Evolutionary conservation across 2,888 invertebrate species (phyloP).

Genomic region (Acronicta alni): DNA sequence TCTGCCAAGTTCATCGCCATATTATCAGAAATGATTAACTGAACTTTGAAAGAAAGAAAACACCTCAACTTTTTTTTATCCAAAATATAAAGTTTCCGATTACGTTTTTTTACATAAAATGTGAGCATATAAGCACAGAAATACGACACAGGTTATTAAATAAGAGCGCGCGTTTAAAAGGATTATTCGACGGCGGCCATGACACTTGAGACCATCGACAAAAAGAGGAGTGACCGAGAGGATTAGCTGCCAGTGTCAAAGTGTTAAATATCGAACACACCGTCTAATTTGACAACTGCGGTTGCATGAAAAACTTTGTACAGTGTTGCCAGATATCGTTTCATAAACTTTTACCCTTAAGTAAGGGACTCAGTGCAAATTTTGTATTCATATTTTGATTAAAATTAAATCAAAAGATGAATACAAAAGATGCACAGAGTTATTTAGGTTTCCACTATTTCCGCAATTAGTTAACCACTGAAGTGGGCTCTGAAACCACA

Average conservation of each 20-base stretch:
- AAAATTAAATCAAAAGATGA: no score
- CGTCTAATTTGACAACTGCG: constrained; percentile 87
- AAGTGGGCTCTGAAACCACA: no score
- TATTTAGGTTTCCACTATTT: no score
- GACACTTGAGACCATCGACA: constrained; percentile 79
- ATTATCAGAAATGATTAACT: no score
- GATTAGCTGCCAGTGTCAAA: constrained; percentile 89
- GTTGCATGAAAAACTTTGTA: constrained; percentile 72
- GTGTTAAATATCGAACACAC: constrained; percentile 88
- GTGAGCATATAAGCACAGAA: constrained; percentile 70
- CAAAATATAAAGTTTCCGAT: constrained; percentile 68
- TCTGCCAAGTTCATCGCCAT: no score
- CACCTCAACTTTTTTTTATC: constrained; percentile 5
- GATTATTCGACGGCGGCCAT: constrained; percentile 83
- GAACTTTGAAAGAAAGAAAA: no score
- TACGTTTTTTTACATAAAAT: constrained; percentile 70
- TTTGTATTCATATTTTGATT: no score
- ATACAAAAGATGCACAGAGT: no score
- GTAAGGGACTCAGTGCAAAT: constrained; percentile 4
- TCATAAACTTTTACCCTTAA: constrained; percentile 32
- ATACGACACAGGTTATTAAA: constrained; percentile 82
- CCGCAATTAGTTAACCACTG: no score
- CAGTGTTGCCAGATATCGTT: constrained; percentile 44
- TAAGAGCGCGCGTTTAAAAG: constrained; percentile 83
- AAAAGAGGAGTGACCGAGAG: constrained; percentile 82